These are phyloP conservation scores for Caerostris extrusa DNA, from an alignment of 1,140 invertebrate species.

Conservation along the genomic window DNA sequence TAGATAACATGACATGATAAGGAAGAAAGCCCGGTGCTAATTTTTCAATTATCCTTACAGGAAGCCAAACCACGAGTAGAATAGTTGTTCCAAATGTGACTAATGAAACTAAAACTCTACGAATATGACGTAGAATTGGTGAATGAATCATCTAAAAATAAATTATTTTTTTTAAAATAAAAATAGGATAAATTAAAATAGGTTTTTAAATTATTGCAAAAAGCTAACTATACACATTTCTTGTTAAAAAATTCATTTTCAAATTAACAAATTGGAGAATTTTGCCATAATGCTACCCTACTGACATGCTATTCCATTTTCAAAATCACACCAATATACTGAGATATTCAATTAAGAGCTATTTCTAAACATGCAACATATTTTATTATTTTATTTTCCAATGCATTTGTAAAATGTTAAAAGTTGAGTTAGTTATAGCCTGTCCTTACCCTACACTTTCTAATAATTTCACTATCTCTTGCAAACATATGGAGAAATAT, in stretches of 20 bases:
- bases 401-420: too few species aligned
- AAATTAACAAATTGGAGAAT: too few species aligned
- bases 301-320: too few species aligned
- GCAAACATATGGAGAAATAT: too few species aligned
- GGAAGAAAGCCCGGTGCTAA: constrained; percentile 94
- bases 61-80: constrained; percentile 97
- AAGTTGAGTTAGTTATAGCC: too few species aligned
- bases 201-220: not conserved
- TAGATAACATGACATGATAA: constrained; percentile 90
- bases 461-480: too few species aligned
- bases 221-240: not conserved
- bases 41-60: constrained; percentile 92
- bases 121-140: constrained; percentile 93
- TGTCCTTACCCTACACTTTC: too few species aligned
- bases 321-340: too few species aligned
- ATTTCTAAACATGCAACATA: too few species aligned
- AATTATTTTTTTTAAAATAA: not conserved
- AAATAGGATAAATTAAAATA: constrained; percentile 57
- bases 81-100: constrained; percentile 98
- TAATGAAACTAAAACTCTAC: constrained; percentile 94
- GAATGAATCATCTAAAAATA: constrained; percentile 97
- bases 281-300: too few species aligned
- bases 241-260: not conserved
- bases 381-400: too few species aligned
- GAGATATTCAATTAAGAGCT: too few species aligned